Evolutionary conservation across 2,113 vertebrate species (phyloP).

Genomic region (Ardeotis arabs): DNA sequence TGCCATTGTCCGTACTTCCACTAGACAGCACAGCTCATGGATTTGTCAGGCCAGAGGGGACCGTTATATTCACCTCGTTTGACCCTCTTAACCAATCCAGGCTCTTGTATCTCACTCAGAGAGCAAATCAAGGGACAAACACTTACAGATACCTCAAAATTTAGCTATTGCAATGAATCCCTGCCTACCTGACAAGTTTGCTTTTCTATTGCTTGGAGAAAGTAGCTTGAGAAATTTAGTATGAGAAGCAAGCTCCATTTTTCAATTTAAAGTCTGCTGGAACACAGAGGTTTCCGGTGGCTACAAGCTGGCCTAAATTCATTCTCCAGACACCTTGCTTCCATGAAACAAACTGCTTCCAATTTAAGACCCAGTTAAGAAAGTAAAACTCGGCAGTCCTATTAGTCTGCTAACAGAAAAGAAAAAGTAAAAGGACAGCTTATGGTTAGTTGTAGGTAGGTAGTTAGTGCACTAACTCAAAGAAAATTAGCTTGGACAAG

Average conservation of each 20-base stretch:
- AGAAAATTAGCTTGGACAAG: background rate
- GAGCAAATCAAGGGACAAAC: background rate
- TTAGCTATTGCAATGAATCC: background rate
- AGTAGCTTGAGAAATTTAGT: background rate
- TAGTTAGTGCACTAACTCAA: background rate
- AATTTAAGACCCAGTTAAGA: conserved; percentile 28
- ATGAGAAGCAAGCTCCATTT: conserved; percentile 1
- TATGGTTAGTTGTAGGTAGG: background rate
- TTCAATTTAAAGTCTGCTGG: conserved; percentile 20
- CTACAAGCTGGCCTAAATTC: background rate
- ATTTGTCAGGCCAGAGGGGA: background rate
- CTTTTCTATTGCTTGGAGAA: conserved; percentile 3
- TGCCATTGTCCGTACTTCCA: background rate
- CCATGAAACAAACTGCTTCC: conserved; percentile 27
- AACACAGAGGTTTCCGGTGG: background rate
- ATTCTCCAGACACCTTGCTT: background rate
- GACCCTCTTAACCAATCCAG: background rate
- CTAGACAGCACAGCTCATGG: background rate
- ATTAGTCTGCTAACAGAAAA: background rate
- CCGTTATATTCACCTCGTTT: background rate
- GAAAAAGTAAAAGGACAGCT: conserved; percentile 2
- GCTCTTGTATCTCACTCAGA: accelerated
- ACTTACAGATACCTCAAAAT: background rate
- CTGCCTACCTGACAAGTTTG: background rate
- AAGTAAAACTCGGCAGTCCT: conserved; percentile 25